Evolutionary conservation across 2,888 invertebrate species (phyloP), one percentile per base, ranked within the genome.

Genomic region (Sturmia bella): DNA sequence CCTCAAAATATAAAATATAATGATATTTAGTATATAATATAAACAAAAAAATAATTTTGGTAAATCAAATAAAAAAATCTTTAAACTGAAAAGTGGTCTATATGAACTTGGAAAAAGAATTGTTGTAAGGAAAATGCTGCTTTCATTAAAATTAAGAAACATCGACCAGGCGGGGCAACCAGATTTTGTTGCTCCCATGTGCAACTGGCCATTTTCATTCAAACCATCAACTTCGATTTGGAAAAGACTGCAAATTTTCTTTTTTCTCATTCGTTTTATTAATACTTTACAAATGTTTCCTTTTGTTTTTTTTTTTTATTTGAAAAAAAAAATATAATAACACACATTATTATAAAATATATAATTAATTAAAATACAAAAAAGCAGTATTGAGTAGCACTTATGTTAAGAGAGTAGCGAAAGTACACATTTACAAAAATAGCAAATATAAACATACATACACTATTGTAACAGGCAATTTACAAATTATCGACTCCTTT

Each of bases 211-310:
- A 32, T 32, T 32, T 7, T 32, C 1, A 32, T 9, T 6, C 9
- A 9, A 32, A 9, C 7, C 32, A 32, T 27, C 32, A 32, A 32
- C 32, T 32, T 7, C 3, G 1, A 6, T 48, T 50, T 21, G 21
- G 39, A n/a, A 21, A 6, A 48, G 13, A 59, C 5, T 7, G 7
- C 39, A 43, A 37, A 15, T 61, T 45, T 15, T 17, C 21, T 21
- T 56, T 68, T 15, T n/a, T 57, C 57, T 61, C 9, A 39, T 54
- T 43, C 48, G 57, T 13, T 82, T 74, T 82, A 82, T 74, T 78
- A 74, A 82, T 78, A 82, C 74, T 82, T 82, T 78, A 82, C 78
- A 82, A 63, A 52, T 59, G 50, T 17, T 69, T 80, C n/a, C n/a
- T n/a, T n/a, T n/a, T n/a, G n/a, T n/a, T n/a, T n/a, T n/a, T n/a